Percentiles rank a stretch among this genome's conserved stretches.
Evolutionary conservation across 2,113 vertebrate species (phyloP).

Genomic region (Acanthochromis polyacanthus): DNA sequence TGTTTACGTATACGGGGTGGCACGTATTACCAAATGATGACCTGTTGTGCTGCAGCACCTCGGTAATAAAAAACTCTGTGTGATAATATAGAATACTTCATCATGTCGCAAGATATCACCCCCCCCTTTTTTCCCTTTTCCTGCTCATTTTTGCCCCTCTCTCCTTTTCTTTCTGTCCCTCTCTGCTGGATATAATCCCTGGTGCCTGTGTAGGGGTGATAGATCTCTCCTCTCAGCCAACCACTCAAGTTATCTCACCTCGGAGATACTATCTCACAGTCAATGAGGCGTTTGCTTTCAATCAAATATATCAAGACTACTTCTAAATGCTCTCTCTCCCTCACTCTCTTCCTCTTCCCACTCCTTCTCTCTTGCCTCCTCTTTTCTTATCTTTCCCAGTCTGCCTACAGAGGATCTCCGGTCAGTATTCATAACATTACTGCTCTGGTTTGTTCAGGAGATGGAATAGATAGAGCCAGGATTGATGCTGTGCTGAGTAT

Average conservation of each 20-base stretch:
- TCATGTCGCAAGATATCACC: conserved; percentile 57
- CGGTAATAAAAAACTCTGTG: conserved; percentile 59
- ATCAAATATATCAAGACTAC: conserved; percentile 56
- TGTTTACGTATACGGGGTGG: conserved; percentile 29
- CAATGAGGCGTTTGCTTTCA: conserved; percentile 63
- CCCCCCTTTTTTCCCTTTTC: conserved; percentile 3
- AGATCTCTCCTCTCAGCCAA: conserved; percentile 64
- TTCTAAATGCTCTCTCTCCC: conserved; percentile 46
- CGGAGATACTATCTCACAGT: conserved; percentile 55
- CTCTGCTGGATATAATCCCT: conserved; percentile 73
- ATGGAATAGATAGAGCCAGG: conserved; percentile 28
- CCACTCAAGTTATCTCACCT: conserved; percentile 67
- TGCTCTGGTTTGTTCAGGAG: conserved; percentile 35
- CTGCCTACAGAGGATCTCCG: conserved; percentile 97
- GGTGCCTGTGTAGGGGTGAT: conserved; percentile 69
- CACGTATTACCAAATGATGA: conserved; percentile 58
- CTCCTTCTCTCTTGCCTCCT: neutral
- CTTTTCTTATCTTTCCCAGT: conserved; percentile 82
- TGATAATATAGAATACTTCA: conserved; percentile 60
- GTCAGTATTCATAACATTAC: conserved; percentile 86
- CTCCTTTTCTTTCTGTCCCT: conserved; percentile 38
- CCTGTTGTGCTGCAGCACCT: conserved; percentile 57
- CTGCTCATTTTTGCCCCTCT: conserved; percentile 20
- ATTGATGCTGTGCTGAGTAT: conserved; percentile 29
- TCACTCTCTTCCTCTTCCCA: neutral